A percentile compares a stretch with the other conserved stretches of the same genome.
These are phyloP conservation scores for Neoscelio sp. DNA, from an alignment of 2,888 invertebrate species.

Conservation along the genomic window DNA sequence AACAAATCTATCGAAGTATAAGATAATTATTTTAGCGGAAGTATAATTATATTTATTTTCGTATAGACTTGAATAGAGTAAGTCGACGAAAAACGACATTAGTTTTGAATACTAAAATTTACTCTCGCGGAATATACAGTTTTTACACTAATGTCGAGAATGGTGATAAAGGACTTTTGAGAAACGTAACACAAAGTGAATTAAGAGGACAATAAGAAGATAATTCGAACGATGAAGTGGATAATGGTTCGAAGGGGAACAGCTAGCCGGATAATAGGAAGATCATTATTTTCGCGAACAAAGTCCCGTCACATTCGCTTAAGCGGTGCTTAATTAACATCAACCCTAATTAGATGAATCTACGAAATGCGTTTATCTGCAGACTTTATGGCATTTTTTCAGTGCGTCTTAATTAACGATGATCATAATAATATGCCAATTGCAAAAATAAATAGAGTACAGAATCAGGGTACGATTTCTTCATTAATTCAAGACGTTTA, in stretches of 20 bases:
- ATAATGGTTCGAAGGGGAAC: conserved; percentile 79
- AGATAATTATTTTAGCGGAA: background rate
- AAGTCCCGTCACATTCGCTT: conserved; percentile 78
- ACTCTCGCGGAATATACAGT: conserved; percentile 32
- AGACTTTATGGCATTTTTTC: conserved; percentile 56
- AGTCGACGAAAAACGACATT: conserved; percentile 30
- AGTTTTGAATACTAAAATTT: conserved; percentile 34
- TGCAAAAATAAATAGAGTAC: conserved; percentile 15
- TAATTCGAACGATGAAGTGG: conserved; percentile 80
- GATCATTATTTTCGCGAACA: conserved; percentile 81
- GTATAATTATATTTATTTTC: conserved; percentile 21
- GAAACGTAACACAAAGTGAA: conserved; percentile 67
- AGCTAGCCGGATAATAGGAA: conserved; percentile 79
- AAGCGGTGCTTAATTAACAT: conserved; percentile 78
- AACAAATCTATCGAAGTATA: too few species aligned
- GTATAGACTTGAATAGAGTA: background rate
- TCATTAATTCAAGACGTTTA: background rate
- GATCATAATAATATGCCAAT: conserved; percentile 32
- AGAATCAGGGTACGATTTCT: conserved; percentile 6
- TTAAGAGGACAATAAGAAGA: conserved; percentile 77
- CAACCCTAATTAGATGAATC: conserved; percentile 76
- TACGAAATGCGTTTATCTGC: conserved; percentile 59
- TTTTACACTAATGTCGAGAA: conserved; percentile 40
- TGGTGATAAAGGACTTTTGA: conserved; percentile 67
- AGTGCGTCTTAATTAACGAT: conserved; percentile 46